Base-by-base conservation (phyloP, 2,888 invertebrate species). In the Acleris laterana region DNA sequence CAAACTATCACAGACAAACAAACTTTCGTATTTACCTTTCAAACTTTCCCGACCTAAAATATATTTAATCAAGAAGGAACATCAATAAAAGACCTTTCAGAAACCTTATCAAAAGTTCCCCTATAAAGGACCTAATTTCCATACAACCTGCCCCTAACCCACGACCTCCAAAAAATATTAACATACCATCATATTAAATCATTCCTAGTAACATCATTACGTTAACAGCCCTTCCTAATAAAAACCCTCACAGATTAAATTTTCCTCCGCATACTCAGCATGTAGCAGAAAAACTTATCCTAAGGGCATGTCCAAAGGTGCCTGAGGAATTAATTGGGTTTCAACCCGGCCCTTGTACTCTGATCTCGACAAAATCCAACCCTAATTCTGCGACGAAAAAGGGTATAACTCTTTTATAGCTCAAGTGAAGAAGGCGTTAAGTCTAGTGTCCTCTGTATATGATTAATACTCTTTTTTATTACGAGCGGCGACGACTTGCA, bases 271-370 rank as follows among this genome's bases (percentile, higher is more conserved):
- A 71, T 72, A 78, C 75, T 68, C 69, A 73, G 69, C 71, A 70
- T 73, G 72, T 60, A 70, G 67, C 71, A 75, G 75, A 81, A 82
- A 83, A 82, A 81, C 79, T 83, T 82, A 73, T 75, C 72, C 74
- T 70, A 63, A 71, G 69, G 70, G 58, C 70, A 70, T 73, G 74
- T 72, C 64, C 73, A 68, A 72, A 80, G 82, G 82, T 78, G 82
- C 75, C 80, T 77, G 73, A 72, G 73, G 77, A 80, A 82, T 84
- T 84, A 84, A 84, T 84, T 84, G 83, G 84, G 84, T 80, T 73
- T 73, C 73, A 75, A 76, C 74, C 78, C 77, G 63, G 81, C 83
- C 88, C 88, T 84, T 83, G 84, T 83, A 84, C 75, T 83, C 78
- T 78, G 79, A 74, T 75, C 72, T 84, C 81, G 79, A 79, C 83